Conservation (phyloP, 2,888 invertebrate species). For the Pandemis heparana region DNA sequence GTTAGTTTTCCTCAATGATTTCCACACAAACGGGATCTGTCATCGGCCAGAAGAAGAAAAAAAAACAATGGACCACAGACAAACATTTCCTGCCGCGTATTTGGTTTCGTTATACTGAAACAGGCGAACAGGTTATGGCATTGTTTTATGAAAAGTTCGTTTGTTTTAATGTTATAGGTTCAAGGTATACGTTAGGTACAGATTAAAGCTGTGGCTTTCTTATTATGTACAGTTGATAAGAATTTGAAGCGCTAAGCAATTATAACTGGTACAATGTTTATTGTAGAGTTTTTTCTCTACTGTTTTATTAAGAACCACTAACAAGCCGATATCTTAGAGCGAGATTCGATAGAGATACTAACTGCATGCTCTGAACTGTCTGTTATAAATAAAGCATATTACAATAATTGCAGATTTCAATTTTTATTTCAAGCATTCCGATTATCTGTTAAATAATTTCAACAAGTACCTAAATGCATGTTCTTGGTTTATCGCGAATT, state of each 20-base stretch:
- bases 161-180: constrained; percentile 4
- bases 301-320: background rate
- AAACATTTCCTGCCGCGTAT: constrained; percentile 32
- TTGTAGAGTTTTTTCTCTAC: background rate
- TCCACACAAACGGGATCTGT: constrained; percentile 26
- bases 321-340: background rate
- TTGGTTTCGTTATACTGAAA: constrained; percentile 41
- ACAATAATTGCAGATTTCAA: constrained; percentile 5
- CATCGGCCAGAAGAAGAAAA: constrained; percentile 26
- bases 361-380: background rate
- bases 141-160: constrained; percentile 19
- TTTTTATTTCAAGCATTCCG: constrained; percentile 14
- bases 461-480: constrained; percentile 9
- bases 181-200: background rate
- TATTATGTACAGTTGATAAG: constrained; percentile 5
- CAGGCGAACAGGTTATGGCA: constrained; percentile 46
- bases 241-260: background rate
- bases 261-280: background rate
- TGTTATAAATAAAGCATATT: constrained; percentile 12
- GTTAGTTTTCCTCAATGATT: constrained; percentile 6
- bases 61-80: constrained; percentile 34
- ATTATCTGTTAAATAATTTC: constrained; percentile 6
- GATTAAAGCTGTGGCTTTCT: background rate
- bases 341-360: background rate
- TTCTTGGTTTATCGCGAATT: background rate